Evolutionary conservation across 2,113 vertebrate species (phyloP).

Genomic region (Agapornis roseicollis): DNA sequence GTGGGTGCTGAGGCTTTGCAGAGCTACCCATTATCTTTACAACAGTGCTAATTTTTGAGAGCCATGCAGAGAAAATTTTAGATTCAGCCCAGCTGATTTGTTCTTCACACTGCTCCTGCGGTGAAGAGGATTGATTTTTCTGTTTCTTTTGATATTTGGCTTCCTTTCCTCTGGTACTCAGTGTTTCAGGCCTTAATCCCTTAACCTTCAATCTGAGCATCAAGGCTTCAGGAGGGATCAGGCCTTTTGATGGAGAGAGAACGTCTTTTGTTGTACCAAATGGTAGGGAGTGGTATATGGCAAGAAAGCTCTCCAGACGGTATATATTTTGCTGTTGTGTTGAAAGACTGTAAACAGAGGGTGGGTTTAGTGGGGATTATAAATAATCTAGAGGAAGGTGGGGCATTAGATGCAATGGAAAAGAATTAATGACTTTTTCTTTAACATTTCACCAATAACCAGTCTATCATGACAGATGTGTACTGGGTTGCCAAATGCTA

Average conservation of each 20-base stretch:
- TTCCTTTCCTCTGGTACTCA: slow-evolving; percentile 62
- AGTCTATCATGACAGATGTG: slow-evolving; percentile 36
- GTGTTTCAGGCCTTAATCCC: slow-evolving; percentile 64
- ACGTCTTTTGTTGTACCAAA: slow-evolving; percentile 50
- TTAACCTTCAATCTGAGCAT: slow-evolving; percentile 68
- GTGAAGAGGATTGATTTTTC: slow-evolving; percentile 72
- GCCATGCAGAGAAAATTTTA: slow-evolving; percentile 67
- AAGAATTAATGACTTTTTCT: slow-evolving; percentile 49
- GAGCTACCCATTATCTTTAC: slow-evolving; percentile 40
- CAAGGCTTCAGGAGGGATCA: slow-evolving; percentile 43
- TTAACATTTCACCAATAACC: slow-evolving; percentile 56
- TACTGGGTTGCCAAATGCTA: slow-evolving; percentile 46
- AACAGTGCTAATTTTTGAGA: slow-evolving; percentile 67
- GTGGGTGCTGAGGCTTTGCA: slow-evolving; percentile 10
- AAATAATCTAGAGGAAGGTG: slow-evolving; percentile 41
- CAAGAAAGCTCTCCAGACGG: slow-evolving; percentile 13
- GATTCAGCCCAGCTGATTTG: slow-evolving; percentile 66
- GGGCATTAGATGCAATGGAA: slow-evolving; percentile 12
- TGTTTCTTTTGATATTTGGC: slow-evolving; percentile 70
- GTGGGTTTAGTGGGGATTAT: slow-evolving; percentile 41
- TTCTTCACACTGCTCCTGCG: slow-evolving; percentile 61
- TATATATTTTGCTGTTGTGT: neutral
- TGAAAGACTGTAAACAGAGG: slow-evolving; percentile 30
- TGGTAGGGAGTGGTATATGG: slow-evolving; percentile 12
- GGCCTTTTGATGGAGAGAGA: slow-evolving; percentile 47